Evolutionary conservation across 2,888 invertebrate genomes (phyloP).

Genomic region (Scaptomyza parva): DNA sequence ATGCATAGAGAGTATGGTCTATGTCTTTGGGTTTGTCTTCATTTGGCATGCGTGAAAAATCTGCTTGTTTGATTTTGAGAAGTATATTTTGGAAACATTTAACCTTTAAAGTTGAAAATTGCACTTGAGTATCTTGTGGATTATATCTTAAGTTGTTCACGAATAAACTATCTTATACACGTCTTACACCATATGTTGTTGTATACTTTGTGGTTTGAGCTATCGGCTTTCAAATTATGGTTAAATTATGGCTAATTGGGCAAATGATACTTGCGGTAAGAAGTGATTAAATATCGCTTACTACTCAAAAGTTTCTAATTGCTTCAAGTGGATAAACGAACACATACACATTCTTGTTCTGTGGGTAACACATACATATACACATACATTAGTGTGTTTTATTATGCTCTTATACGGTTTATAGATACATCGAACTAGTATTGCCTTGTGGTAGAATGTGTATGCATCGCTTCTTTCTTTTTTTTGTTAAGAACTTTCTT

Average conservation of each 20-base stretch:
- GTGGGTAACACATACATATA: not conserved
- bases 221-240: constrained; percentile 11
- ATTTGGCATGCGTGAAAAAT: constrained; percentile 12
- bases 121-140: no score
- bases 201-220: not conserved
- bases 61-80: constrained; percentile 6
- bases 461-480: not conserved
- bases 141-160: no score
- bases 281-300: not conserved
- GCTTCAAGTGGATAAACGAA: not conserved
- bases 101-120: no score
- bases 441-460: not conserved
- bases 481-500: not conserved
- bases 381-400: not conserved
- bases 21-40: not conserved
- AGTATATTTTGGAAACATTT: not conserved
- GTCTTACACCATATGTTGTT: not conserved
- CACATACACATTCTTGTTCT: not conserved
- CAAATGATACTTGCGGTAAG: not conserved
- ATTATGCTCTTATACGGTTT: not conserved
- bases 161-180: not conserved
- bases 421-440: not conserved
- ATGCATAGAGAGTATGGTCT: not conserved
- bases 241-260: constrained; percentile 15
- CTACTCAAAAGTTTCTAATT: constrained; percentile 5